Evolutionary conservation across 2,888 invertebrate species (phyloP).

Genomic region (Tanypteryx hageni): DNA sequence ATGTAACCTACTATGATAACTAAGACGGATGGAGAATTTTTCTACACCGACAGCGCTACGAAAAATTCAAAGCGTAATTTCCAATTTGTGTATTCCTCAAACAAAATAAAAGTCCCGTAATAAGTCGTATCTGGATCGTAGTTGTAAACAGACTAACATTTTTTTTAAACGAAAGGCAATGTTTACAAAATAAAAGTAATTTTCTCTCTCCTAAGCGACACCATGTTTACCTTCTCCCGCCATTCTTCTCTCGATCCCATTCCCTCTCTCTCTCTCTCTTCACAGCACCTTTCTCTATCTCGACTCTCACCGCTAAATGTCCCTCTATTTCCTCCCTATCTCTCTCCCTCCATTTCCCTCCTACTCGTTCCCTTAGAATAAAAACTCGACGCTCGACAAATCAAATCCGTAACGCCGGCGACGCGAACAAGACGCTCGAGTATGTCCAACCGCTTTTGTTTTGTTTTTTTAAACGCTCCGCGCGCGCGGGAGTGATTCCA

Average conservation of each 20-base stretch:
- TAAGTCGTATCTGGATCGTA: no score
- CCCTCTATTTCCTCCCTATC: not conserved
- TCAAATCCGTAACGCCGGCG: not conserved
- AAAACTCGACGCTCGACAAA: constrained; percentile 5
- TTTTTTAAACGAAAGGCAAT: no score
- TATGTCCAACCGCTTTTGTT: not conserved
- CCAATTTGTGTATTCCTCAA: no score
- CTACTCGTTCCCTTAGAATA: not conserved
- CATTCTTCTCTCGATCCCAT: not conserved
- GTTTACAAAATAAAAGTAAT: no score
- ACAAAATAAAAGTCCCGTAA: no score
- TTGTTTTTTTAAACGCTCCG: not conserved
- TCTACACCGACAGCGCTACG: no score
- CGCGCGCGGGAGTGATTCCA: not conserved
- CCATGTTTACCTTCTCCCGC: no score
- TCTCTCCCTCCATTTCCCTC: not conserved
- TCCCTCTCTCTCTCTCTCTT: not conserved
- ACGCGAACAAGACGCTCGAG: constrained; percentile 31
- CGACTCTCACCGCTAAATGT: not conserved
- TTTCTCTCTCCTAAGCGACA: no score
- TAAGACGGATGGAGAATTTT: no score
- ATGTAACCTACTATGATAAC: no score
- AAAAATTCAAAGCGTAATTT: no score
- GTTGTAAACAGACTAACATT: no score
- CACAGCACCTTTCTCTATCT: not conserved